These are phyloP conservation scores for Drosophila takahashii DNA, from an alignment of 1,140 invertebrate genomes.

Conservation along the genomic window DNA sequence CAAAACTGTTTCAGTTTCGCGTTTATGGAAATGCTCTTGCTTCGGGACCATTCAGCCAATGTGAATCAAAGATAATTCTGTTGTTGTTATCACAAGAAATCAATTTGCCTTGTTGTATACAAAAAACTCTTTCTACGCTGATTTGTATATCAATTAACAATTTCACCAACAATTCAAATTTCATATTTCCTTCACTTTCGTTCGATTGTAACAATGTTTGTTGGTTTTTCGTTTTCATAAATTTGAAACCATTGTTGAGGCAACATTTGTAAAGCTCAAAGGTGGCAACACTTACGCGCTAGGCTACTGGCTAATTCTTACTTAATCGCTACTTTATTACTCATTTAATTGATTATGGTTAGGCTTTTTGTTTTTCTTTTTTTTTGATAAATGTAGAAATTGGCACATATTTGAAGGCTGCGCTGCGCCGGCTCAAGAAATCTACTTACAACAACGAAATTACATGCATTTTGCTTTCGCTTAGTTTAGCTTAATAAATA, in stretches of 20 bases:
- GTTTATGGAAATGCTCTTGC: conserved; percentile 10
- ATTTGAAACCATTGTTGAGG: conserved; percentile 80
- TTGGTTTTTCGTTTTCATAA: conserved; percentile 52
- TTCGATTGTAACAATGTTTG: conserved; percentile 37
- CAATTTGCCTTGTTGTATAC: conserved; percentile 61
- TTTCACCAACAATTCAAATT: conserved; percentile 64
- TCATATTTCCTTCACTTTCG: conserved; percentile 31
- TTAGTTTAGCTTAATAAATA: conserved; percentile 57
- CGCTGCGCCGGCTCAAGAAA: conserved; percentile 68
- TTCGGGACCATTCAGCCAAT: conserved; percentile 24
- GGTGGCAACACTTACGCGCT: conserved; percentile 77
- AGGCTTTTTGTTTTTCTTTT: conserved; percentile 23
- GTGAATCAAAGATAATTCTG: conserved; percentile 55
- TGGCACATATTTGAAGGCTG: conserved; percentile 80
- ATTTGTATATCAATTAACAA: conserved; percentile 61
- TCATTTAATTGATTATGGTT: conserved; percentile 45
- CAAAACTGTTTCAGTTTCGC: conserved; percentile 66
- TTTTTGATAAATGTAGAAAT: conserved; percentile 67
- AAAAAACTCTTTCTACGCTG: conserved; percentile 24
- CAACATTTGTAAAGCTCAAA: conserved; percentile 82
- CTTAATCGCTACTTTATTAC: conserved; percentile 35
- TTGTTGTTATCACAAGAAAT: conserved; percentile 78
- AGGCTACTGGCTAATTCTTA: conserved; percentile 33
- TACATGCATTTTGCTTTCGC: conserved; percentile 31
- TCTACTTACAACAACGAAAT: conserved; percentile 62